Conservation (phyloP, 2,797 vertebrate genomes). For the Psittacula derbiana region DNA sequence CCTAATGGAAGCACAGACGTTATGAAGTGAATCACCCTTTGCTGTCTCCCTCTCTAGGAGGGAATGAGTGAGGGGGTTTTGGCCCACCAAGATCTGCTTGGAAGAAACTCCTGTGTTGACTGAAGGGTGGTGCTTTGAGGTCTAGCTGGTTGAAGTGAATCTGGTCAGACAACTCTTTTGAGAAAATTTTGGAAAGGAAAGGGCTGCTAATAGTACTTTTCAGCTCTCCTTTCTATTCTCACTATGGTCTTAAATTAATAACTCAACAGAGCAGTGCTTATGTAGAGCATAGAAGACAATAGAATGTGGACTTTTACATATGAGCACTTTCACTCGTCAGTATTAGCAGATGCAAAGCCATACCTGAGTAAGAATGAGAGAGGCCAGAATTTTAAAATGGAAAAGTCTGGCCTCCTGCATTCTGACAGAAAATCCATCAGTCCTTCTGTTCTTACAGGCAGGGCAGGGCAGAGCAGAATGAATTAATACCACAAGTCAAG, state of each 20-base stretch:
- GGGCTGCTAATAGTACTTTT: neutral
- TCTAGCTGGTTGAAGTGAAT: neutral
- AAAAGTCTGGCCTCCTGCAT: neutral
- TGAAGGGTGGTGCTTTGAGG: neutral
- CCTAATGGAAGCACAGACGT: neutral
- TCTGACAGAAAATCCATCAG: neutral
- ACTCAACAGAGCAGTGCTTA: neutral
- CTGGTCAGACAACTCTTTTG: neutral
- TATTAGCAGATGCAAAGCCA: neutral
- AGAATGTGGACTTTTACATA: neutral
- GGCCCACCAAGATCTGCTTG: neutral
- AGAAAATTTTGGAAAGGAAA: neutral
- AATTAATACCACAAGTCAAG: neutral
- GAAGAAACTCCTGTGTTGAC: neutral
- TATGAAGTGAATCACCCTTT: neutral
- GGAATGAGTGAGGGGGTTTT: neutral
- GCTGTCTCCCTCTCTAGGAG: neutral
- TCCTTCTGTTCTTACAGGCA: neutral
- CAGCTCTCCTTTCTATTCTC: neutral
- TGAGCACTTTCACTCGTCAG: neutral
- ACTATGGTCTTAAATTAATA: neutral
- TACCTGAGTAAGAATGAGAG: neutral
- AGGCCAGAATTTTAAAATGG: neutral
- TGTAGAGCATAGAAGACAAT: accelerated
- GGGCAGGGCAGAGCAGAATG: neutral